A percentile compares a stretch with the other conserved stretches of the same genome.
phyloP scores from a whole-genome alignment of 2,888 invertebrate genomes.

The Oxystoma pomonae region DNA sequence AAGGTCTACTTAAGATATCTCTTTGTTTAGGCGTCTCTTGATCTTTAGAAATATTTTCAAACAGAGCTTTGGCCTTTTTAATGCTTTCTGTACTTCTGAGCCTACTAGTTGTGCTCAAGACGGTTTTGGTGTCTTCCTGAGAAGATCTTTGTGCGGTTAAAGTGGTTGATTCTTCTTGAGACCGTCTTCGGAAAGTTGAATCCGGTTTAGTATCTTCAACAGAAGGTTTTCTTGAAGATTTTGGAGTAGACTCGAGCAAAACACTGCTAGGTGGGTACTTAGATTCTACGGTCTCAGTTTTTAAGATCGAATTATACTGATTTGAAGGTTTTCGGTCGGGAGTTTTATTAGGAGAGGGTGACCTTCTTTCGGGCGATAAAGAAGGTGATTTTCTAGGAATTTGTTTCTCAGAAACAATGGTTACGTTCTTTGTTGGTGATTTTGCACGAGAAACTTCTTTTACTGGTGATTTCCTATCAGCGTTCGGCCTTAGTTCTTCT shows the following conservation, averaged over 20 bases:
- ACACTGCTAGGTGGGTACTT: constrained; percentile 19
- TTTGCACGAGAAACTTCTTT: constrained; percentile 14
- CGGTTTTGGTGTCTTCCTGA: constrained; percentile 36
- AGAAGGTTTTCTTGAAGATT: constrained; percentile 41
- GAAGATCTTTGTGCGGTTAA: constrained; percentile 23
- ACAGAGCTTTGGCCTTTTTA: constrained; percentile 65
- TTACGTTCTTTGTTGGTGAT: constrained; percentile 23
- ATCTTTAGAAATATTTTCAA: constrained; percentile 57
- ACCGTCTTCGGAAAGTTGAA: neutral
- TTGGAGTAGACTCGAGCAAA: constrained; percentile 36
- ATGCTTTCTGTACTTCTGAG: constrained; percentile 62
- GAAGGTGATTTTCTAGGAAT: constrained; percentile 22
- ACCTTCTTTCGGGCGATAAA: constrained; percentile 20
- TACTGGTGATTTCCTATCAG: constrained; percentile 25
- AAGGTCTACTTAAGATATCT: constrained; percentile 52
- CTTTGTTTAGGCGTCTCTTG: constrained; percentile 39
- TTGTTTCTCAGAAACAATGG: constrained; percentile 27
- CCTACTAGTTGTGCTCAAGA: constrained; percentile 38
- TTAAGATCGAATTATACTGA: constrained; percentile 24
- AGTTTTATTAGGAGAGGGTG: constrained; percentile 27
- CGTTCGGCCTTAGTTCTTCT: constrained; percentile 19
- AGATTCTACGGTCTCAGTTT: constrained; percentile 22
- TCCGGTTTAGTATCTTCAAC: neutral
- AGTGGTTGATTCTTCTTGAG: neutral
- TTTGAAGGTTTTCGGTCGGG: constrained; percentile 33